These are phyloP conservation scores for Heliconius congener DNA, from an alignment of 1,140 invertebrate species.

Conservation along the genomic window DNA sequence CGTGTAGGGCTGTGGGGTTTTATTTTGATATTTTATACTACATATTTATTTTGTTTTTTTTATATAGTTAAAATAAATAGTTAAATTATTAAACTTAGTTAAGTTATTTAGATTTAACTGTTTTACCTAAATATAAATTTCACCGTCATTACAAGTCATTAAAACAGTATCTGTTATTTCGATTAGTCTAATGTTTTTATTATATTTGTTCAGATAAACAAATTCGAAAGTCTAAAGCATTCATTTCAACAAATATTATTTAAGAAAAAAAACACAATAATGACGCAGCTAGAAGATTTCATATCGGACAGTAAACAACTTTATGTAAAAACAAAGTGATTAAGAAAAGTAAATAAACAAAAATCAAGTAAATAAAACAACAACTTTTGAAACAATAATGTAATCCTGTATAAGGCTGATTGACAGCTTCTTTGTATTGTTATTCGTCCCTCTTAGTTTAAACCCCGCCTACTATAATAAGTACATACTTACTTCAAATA, in stretches of 20 bases:
- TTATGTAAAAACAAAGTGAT: slow-evolving; percentile 53
- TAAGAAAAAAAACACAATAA: neutral
- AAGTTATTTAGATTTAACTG: no score
- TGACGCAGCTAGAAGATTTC: neutral
- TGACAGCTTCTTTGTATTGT: slow-evolving; percentile 44
- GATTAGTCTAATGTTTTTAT: no score
- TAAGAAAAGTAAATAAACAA: slow-evolving; percentile 34
- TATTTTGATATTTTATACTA: no score
- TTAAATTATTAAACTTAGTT: no score
- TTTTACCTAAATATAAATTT: neutral
- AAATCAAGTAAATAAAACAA: slow-evolving; percentile 9
- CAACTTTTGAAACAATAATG: slow-evolving; percentile 29
- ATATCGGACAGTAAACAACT: neutral
- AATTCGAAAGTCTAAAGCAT: neutral
- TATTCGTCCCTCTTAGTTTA: slow-evolving; percentile 38
- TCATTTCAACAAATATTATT: neutral
- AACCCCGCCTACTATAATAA: slow-evolving; percentile 43
- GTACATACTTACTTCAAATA: neutral
- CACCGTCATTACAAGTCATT: neutral
- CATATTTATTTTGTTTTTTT: no score
- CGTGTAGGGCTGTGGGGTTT: slow-evolving; percentile 54
- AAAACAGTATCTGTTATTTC: neutral
- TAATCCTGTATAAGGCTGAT: slow-evolving; percentile 48
- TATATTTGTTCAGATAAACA: neutral
- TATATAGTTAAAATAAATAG: no score